Evolutionary conservation across 2,888 invertebrate species (phyloP).

Genomic region (Pristionchus mayeri): DNA sequence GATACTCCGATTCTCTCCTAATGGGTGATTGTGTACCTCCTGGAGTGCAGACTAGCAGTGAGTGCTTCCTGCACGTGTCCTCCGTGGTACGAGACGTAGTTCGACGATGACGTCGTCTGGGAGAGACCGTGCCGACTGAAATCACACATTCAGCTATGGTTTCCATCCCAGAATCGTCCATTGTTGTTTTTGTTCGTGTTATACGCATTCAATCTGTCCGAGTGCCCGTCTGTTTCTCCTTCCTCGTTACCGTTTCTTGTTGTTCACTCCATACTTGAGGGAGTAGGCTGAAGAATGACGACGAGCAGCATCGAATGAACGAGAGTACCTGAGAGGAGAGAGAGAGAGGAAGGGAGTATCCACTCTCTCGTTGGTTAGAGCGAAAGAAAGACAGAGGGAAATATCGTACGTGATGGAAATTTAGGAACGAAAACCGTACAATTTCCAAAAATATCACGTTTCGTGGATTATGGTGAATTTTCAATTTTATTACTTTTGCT

Average conservation of each 20-base stretch:
- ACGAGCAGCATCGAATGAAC: slow-evolving; percentile 1
- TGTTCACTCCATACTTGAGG: slow-evolving; percentile 46
- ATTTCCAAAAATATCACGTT: too few species aligned
- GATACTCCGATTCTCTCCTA: too few species aligned
- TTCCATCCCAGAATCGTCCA: not conserved
- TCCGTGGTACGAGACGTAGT: not conserved
- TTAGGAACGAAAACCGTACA: too few species aligned
- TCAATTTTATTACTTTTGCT: too few species aligned
- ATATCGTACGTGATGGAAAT: too few species aligned
- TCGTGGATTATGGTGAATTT: too few species aligned
- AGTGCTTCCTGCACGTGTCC: slow-evolving; percentile 44
- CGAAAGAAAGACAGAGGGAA: too few species aligned
- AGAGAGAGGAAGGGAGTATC: too few species aligned
- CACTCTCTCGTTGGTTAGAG: too few species aligned
- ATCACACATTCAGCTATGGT: too few species aligned
- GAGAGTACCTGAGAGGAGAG: slow-evolving; percentile 33
- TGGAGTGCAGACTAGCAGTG: slow-evolving; percentile 43
- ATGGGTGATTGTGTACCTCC: slow-evolving; percentile 1
- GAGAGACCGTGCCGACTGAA: not conserved
- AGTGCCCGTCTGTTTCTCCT: not conserved
- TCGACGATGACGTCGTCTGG: not conserved
- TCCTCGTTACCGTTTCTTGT: slow-evolving; percentile 17
- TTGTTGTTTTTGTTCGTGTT: not conserved
- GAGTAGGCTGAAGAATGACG: slow-evolving; percentile 41
- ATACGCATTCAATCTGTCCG: not conserved